These are phyloP conservation scores for Platycercus adscitus DNA, from an alignment of 2,113 vertebrate species.

Conservation along the genomic window DNA sequence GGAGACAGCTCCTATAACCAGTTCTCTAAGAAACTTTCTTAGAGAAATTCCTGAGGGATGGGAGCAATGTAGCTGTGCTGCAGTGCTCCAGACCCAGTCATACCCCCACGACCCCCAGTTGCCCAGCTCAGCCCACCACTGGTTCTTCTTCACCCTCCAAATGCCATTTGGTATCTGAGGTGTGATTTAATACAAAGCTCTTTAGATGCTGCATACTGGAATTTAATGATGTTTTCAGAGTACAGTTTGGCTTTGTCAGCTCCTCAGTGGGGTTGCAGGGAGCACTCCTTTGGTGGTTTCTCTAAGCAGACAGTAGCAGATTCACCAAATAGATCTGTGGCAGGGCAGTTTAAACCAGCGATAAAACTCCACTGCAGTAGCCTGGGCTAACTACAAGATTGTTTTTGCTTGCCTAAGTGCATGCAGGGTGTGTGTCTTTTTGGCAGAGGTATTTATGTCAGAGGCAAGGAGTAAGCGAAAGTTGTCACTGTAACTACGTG, in stretches of 20 bases:
- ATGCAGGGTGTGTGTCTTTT: neutral
- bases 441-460: neutral
- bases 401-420: neutral
- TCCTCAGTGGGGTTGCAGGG: neutral
- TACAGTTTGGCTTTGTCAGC: neutral
- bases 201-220: neutral
- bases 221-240: neutral
- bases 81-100: neutral
- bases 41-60: neutral
- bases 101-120: neutral
- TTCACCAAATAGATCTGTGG: neutral
- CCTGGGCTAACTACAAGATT: neutral
- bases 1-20: neutral
- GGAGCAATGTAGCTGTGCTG: neutral
- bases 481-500: neutral
- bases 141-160: neutral
- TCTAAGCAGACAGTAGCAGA: neutral
- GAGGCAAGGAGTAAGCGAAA: neutral
- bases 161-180: neutral
- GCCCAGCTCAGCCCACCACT: neutral
- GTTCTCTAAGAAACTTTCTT: neutral
- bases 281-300: neutral
- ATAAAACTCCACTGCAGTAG: neutral
- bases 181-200: neutral
- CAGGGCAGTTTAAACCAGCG: neutral